These are phyloP conservation scores for Drosophila pseudotakahashii DNA, from an alignment of 2,888 invertebrate genomes.

Conservation along the genomic window DNA sequence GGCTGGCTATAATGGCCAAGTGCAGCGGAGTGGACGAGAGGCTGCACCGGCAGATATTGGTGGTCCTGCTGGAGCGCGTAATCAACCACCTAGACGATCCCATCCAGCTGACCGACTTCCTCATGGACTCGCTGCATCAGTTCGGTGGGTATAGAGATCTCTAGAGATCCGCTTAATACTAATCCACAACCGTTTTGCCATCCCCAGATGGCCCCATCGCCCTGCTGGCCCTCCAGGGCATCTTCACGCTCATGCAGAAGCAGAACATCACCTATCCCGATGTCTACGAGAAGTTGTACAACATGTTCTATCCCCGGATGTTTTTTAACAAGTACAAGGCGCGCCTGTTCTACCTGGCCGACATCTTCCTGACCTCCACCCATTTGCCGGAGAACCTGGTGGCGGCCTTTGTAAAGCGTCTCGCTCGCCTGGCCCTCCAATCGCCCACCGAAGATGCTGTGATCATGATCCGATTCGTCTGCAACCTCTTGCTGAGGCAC, in stretches of 20 bases:
- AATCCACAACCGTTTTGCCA: not conserved
- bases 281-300: constrained; percentile 97
- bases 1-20: constrained; percentile 87
- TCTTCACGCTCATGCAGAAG: constrained; percentile 94
- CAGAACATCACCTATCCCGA: constrained; percentile 98
- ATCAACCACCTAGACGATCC: constrained; percentile 93
- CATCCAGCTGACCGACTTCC: constrained; percentile 93
- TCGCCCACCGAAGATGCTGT: constrained; percentile 92
- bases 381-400: constrained; percentile 96
- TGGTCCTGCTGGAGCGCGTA: constrained; percentile 92
- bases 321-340: constrained; percentile 96
- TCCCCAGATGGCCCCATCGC: constrained; percentile 92
- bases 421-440: constrained; percentile 92
- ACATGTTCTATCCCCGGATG: constrained; percentile 95
- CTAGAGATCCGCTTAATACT: not conserved
- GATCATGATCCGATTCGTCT: constrained; percentile 92
- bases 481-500: constrained; percentile 94
- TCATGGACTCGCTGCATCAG: constrained; percentile 94
- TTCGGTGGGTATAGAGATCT: constrained; percentile 84
- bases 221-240: constrained; percentile 95
- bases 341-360: constrained; percentile 93
- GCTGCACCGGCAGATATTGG: constrained; percentile 91
- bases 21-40: constrained; percentile 86
- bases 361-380: constrained; percentile 96
- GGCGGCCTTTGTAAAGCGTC: constrained; percentile 96